Evolutionary conservation across 2,888 invertebrate genomes (phyloP), one percentile per base, ranked within the genome.

Genomic region (Tinea semifulvella): DNA sequence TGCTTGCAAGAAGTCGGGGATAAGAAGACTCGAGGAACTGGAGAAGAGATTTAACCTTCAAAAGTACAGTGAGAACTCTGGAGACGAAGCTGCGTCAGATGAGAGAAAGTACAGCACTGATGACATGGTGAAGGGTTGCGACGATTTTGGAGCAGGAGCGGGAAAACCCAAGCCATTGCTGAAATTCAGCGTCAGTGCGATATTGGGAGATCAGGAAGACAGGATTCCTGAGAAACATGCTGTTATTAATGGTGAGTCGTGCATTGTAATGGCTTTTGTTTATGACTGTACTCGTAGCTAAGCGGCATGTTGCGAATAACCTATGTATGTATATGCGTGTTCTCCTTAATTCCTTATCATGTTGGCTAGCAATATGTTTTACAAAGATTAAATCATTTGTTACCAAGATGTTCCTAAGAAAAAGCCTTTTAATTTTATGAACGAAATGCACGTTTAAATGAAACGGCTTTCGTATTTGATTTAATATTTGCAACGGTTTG

Each of bases 161-260:
- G 18, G 16, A 18, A 42, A 75, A 57, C 77, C 75, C 49, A 92
- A 92, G 59, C 94, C 94, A 14, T 85, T 92, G 61, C 83, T 94
- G 57, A 94, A 94, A 73, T 95, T 95, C 74, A 94, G 94, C 86
- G 94, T 95, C 51, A 94, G 91, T 82, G 94, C 94, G 38, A 95
- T 95, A 56, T 81, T 95, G 57, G 93, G 93, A 1, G 86, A 88
- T 54, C 68, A 83, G 20, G 71, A 72, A 42, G 77, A 72, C n/a
- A 55, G 50, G 49, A 18, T 48, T 39, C 46, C 56, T 1, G 58
- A 61, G 7, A 73, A 62, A 50, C 70, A 58, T 48, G 69, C 61
- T 47, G 59, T 49, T 6, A 19, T 71, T 4, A 71, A 58, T 47
- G 81, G 81, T 81, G 46, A 70, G 79, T 67, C n/a, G n/a, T n/a